These are phyloP conservation scores for Monoplex corrugatus DNA, from an alignment of 2,888 invertebrate genomes.

Conservation along the genomic window DNA sequence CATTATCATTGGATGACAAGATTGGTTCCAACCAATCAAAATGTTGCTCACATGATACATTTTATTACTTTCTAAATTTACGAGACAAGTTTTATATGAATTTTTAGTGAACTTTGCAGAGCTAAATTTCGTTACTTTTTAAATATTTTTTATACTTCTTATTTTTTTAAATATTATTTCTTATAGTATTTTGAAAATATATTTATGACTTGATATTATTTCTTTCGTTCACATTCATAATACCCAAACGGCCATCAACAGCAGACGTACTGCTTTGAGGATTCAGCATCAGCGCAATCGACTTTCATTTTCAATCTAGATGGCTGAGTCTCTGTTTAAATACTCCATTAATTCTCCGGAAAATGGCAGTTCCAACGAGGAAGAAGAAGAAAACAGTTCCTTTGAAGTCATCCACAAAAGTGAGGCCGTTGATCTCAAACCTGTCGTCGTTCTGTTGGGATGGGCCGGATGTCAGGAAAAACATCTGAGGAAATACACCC, in stretches of 20 bases:
- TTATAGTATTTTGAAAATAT: too few relatives aligned
- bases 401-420: conserved; percentile 55
- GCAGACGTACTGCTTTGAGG: neutral
- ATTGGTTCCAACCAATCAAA: too few relatives aligned
- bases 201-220: too few relatives aligned
- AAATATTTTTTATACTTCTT: too few relatives aligned
- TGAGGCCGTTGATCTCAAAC: conserved; percentile 80
- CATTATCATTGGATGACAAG: too few relatives aligned
- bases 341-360: conserved; percentile 36
- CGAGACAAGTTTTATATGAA: too few relatives aligned
- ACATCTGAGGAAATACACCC: conserved; percentile 89
- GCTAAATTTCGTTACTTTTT: too few relatives aligned
- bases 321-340: conserved; percentile 36
- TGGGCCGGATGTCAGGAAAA: conserved; percentile 92
- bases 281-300: neutral
- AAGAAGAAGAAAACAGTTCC: conserved; percentile 42
- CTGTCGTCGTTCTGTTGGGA: conserved; percentile 88
- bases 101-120: too few relatives aligned
- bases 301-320: neutral
- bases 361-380: neutral
- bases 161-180: too few relatives aligned
- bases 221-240: neutral
- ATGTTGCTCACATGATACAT: too few relatives aligned
- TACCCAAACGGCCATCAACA: conserved; percentile 8
- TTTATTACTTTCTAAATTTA: too few relatives aligned